Conservation (phyloP, 2,888 invertebrate species). For the Tromatobia lineatoria region DNA sequence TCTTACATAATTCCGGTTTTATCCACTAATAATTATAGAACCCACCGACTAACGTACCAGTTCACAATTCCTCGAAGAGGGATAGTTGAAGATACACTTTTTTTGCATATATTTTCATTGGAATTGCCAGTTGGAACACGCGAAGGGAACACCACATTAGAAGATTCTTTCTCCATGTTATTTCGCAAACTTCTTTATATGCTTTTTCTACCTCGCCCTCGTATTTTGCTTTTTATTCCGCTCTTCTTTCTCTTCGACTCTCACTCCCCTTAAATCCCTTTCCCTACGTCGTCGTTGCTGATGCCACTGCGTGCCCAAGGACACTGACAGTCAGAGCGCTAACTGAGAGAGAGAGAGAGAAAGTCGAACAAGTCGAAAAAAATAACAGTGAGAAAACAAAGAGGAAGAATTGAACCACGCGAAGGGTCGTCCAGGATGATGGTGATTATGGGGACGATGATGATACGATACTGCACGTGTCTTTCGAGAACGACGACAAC, state of each 20-base stretch:
- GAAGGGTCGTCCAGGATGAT: constrained; percentile 52
- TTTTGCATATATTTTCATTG: constrained; percentile 59
- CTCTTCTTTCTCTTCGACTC: neutral
- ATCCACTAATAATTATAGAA: constrained; percentile 36
- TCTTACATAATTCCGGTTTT: constrained; percentile 34
- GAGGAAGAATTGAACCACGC: constrained; percentile 47
- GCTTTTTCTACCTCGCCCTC: constrained; percentile 37
- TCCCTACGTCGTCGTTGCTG: constrained; percentile 35
- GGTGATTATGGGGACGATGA: constrained; percentile 57
- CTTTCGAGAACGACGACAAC: constrained; percentile 14
- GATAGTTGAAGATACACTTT: constrained; percentile 32
- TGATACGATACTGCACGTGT: constrained; percentile 56
- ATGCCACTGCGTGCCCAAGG: constrained; percentile 63
- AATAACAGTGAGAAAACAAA: constrained; percentile 39
- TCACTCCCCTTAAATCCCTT: constrained; percentile 14
- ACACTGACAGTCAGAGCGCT: constrained; percentile 32
- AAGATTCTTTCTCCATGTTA: constrained; percentile 64
- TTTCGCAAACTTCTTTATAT: constrained; percentile 53
- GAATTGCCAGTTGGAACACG: constrained; percentile 68
- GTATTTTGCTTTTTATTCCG: constrained; percentile 15
- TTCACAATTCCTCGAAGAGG: constrained; percentile 49
- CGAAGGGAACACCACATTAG: constrained; percentile 58
- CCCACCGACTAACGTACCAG: constrained; percentile 11
- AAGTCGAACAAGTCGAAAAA: constrained; percentile 55
- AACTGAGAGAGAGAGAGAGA: constrained; percentile 20